Percentiles rank a stretch among this genome's conserved stretches.
Evolutionary conservation across 2,888 invertebrate species (phyloP).

Genomic region (Tenodera sinensis): DNA sequence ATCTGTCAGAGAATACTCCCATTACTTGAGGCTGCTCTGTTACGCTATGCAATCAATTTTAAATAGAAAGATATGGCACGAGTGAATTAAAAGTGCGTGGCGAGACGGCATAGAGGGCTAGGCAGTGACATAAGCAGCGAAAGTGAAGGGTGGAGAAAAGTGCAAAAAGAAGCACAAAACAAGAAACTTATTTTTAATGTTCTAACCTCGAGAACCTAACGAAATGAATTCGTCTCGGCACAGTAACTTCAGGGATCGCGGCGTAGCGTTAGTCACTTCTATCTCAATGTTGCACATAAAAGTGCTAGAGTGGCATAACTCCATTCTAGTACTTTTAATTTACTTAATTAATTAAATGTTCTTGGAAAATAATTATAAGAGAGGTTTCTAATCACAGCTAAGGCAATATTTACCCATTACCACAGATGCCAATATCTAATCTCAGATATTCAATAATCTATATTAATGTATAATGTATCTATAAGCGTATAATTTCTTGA

Average conservation of each 20-base stretch:
- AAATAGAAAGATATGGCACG: too few species aligned
- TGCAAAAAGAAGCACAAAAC: neutral
- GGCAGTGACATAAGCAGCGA: neutral
- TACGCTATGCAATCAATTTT: too few species aligned
- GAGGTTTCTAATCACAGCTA: too few species aligned
- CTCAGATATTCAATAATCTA: too few species aligned
- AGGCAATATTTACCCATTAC: too few species aligned
- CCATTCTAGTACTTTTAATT: neutral
- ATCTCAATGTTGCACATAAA: neutral
- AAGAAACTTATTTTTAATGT: neutral
- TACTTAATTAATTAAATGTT: too few species aligned
- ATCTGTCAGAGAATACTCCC: too few species aligned
- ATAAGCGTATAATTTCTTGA: too few species aligned
- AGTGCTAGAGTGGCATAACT: neutral
- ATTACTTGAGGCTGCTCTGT: too few species aligned
- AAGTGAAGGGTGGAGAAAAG: neutral
- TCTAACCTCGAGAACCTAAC: neutral
- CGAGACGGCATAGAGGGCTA: neutral
- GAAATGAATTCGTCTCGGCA: conserved; percentile 1
- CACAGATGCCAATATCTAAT: too few species aligned
- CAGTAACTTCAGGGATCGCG: neutral
- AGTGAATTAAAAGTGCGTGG: neutral
- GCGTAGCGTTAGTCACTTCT: neutral
- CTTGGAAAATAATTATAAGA: too few species aligned
- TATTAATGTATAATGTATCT: too few species aligned